These are phyloP conservation scores for Nylanderia fulva DNA, from an alignment of 1,140 invertebrate genomes.

Conservation along the genomic window DNA sequence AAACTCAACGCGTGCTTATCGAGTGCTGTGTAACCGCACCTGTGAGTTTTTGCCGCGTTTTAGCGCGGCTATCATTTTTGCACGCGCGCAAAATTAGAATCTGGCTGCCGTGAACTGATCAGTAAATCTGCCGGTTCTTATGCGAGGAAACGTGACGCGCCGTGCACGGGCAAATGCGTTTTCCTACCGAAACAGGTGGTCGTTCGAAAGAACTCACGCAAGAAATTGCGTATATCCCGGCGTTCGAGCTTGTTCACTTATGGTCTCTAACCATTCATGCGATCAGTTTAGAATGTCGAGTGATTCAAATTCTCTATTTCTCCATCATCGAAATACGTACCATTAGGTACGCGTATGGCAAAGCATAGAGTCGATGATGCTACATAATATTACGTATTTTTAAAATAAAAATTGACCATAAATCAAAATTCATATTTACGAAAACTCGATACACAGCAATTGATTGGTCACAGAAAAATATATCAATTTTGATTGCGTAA, in stretches of 20 bases:
- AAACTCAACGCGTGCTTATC: constrained; percentile 53
- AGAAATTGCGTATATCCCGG: neutral
- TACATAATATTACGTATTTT: neutral
- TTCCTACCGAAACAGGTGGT: constrained; percentile 25
- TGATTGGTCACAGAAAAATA: neutral
- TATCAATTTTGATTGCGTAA: neutral
- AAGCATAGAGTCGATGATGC: neutral
- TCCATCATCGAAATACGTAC: neutral
- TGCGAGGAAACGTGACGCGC: constrained; percentile 46
- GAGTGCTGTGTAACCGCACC: constrained; percentile 48
- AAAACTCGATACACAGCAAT: neutral
- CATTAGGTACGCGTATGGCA: no score
- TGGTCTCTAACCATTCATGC: neutral
- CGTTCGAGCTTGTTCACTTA: constrained; percentile 17
- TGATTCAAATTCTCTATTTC: neutral
- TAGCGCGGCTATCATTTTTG: constrained; percentile 55
- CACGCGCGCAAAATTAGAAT: constrained; percentile 56
- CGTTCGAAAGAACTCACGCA: neutral
- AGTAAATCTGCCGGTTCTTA: constrained; percentile 53
- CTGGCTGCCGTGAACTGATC: neutral
- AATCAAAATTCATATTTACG: neutral
- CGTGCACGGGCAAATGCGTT: neutral
- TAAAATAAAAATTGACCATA: neutral
- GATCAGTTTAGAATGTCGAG: neutral
- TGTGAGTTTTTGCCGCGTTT: constrained; percentile 34